A percentile compares a stretch with the other conserved stretches of the same genome.
Evolutionary conservation across 2,797 vertebrate species (phyloP).

Genomic region (Hydrophis major): DNA sequence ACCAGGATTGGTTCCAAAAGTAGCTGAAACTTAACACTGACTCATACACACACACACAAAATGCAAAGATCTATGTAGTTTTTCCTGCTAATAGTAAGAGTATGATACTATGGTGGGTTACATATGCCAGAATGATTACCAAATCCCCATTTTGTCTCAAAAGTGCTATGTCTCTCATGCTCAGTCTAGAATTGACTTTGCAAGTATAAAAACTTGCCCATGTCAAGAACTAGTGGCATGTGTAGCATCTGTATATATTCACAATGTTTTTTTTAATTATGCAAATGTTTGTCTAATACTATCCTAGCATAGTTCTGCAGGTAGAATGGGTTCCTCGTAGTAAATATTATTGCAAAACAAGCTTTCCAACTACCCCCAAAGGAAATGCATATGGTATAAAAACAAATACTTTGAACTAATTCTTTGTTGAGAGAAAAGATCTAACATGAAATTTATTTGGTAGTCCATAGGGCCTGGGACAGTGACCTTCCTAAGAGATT

Average conservation of each 20-base stretch:
- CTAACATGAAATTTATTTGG: slow-evolving; percentile 7
- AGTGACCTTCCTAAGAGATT: background rate
- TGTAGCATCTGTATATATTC: background rate
- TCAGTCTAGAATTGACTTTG: background rate
- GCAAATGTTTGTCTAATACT: background rate
- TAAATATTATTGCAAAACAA: background rate
- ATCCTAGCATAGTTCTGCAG: background rate
- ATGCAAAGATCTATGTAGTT: background rate
- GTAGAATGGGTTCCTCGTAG: background rate
- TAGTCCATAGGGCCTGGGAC: background rate
- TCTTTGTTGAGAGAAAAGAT: background rate
- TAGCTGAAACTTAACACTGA: background rate
- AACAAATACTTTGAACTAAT: background rate
- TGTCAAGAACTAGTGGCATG: background rate
- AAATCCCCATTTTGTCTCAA: background rate
- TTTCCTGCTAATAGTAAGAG: background rate
- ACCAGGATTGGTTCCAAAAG: background rate
- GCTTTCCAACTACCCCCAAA: background rate
- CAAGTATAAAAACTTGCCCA: background rate
- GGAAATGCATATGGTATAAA: background rate
- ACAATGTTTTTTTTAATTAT: background rate
- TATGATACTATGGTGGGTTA: background rate
- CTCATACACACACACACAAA: background rate
- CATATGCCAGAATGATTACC: background rate
- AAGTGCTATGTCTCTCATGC: background rate